phyloP scores from a whole-genome alignment of 37 sponge, comb jelly and placozoan species.

The Hexactinellida sp. region DNA sequence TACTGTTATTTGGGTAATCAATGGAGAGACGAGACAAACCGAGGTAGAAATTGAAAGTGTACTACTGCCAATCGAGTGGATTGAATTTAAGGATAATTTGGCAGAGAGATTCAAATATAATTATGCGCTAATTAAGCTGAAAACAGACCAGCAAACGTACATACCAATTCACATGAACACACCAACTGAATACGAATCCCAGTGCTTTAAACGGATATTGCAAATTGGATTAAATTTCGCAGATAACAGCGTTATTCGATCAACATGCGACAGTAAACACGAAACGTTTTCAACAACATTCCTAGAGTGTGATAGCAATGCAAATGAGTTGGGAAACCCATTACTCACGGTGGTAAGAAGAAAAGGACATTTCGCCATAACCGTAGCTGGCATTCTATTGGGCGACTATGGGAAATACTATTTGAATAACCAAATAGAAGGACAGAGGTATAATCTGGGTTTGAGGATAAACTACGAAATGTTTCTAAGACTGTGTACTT shows the following conservation, averaged over 20 bases:
- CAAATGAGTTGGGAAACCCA: neutral
- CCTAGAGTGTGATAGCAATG: neutral
- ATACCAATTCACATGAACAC: conserved; percentile 12
- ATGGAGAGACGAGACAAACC: neutral
- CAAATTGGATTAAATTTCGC: neutral
- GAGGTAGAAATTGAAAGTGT: neutral
- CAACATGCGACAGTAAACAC: neutral
- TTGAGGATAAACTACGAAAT: neutral
- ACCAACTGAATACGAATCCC: neutral
- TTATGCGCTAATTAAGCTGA: neutral
- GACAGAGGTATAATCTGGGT: neutral
- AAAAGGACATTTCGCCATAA: neutral
- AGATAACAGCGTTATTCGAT: neutral
- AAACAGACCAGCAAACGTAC: neutral
- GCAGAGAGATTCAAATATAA: neutral
- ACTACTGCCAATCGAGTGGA: neutral
- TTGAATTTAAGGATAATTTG: neutral
- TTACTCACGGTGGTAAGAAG: neutral
- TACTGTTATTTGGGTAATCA: neutral
- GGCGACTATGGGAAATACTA: neutral
- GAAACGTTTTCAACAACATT: neutral
- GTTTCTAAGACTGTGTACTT: neutral
- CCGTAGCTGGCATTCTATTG: neutral
- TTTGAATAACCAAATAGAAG: neutral
- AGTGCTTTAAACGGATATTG: neutral